Base-by-base conservation (phyloP, 2,113 vertebrate species). In the Megaceryle maxima region DNA sequence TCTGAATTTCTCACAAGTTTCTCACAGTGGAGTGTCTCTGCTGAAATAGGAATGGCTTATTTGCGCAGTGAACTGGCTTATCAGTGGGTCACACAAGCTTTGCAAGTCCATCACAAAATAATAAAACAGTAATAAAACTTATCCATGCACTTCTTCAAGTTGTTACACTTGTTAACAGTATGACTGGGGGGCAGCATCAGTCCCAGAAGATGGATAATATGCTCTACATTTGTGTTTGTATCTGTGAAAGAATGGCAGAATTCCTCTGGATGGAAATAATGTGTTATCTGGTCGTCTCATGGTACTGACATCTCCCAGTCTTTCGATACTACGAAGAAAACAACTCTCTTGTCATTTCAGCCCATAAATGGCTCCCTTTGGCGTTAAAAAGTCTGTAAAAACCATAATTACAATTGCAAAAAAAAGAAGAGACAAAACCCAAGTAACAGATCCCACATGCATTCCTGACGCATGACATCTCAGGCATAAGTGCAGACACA, bases 391-490 rank as follows among this genome's bases (percentile, higher is more conserved):
- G 43, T 93, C 88, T 92, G 94, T 43, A 93, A 91, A 93, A 96
- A 86, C 6, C 83, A 69, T 93, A 92, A 96, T 95, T 95, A 91
- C 90, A 95, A 95, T 96, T 95, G 94, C 88, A 95, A 96, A 96
- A 88, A 95, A 87, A 95, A 87, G 5, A 55, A 50, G 35, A 96
- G 87, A 73, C 51, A 91, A 95, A 96, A 66, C 78, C 21, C 35
- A 91, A 94, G 91, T 91, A 96, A 91, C 88, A 96, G 94, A 96
- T 94, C 94, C 53, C 76, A 59, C 87, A 92, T 9, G 44, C 80
- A 87, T 94, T 94, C 90, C 92, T 33, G 11, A 83, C 3, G 18
- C 77, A 55, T 87, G 93, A 96, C 96, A 93, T 94, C 83, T 88
- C 86, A 95, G 83, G 83, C 83, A 2, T 96, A 95, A 95, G 81